Base-by-base conservation (phyloP, 1,140 invertebrate genomes). In the Dendroctonus valens region DNA sequence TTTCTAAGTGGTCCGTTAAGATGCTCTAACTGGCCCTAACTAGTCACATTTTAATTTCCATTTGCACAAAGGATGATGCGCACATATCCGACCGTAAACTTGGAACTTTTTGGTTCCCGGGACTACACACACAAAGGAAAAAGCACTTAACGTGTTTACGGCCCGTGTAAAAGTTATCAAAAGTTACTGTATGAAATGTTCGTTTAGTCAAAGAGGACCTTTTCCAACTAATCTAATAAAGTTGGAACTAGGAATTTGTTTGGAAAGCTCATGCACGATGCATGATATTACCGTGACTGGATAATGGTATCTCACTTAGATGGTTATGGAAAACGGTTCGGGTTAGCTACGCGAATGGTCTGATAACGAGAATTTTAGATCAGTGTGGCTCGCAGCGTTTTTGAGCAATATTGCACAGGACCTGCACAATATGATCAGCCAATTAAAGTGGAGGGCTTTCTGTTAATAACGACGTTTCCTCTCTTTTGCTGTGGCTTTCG, bases 121-220 rank as follows among this genome's bases (percentile, higher is more conserved):
- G 26, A 26, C 26, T 42, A 37, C 60, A 14, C 38, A 11, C 41
- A 65, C 54, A 58, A 65, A 65, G 54, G 54, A 50, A 65, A 65
- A 65, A 50, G 52, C 62, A 57, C 62, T 65, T 57, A 57, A 57
- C 53, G 53, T 65, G 62, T 65, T 65, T 65, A 65, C 62, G 44
- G 62, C 7, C 62, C 62, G 62, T 65, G 62, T 65, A 65, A 65
- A 58, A 65, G 62, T 65, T 65, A 65, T 65, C 53, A 65, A 65
- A 65, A 65, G 62, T 65, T 65, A 58, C 62, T 57, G 60, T 65
- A 55, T 57, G 37, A 49, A 65, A 57, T 39, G 62, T 57, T 50
- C 62, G 53, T 65, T 65, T 65, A 65, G 60, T 63, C 52, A 54
- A 53, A 62, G 51, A 40, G 26, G 50, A 40, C 38, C 53, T 54